These are phyloP conservation scores for Pituophis catenifer DNA, from an alignment of 2,113 vertebrate species.

Conservation along the genomic window DNA sequence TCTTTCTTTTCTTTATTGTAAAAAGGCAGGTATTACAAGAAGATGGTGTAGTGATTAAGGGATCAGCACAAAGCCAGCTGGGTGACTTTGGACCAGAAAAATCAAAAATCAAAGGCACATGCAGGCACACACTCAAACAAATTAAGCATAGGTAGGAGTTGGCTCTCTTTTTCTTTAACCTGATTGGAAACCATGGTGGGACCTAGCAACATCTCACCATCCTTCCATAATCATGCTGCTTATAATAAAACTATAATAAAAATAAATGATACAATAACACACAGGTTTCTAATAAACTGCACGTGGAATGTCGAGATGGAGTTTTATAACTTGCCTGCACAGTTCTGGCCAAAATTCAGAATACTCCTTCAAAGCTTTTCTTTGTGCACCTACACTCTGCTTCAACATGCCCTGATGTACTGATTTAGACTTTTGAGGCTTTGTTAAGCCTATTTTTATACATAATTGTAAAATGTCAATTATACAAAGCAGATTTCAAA, in stretches of 20 bases:
- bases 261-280: neutral
- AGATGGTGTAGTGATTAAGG: neutral
- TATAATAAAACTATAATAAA: neutral
- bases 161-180: neutral
- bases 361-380: neutral
- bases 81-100: neutral
- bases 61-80: neutral
- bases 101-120: neutral
- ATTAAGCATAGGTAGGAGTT: neutral
- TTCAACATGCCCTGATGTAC: constrained; percentile 37
- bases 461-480: constrained; percentile 30
- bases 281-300: neutral
- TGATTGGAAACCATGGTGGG: neutral
- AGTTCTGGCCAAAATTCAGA: constrained; percentile 9
- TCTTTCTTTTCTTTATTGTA: neutral
- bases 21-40: neutral
- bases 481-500: constrained; percentile 22
- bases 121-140: neutral
- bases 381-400: constrained; percentile 6
- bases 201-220: neutral
- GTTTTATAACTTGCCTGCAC: neutral
- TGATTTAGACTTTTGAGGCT: constrained; percentile 15
- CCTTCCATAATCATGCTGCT: neutral
- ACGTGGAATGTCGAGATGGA: neutral
- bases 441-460: constrained; percentile 28